These are phyloP conservation scores for Telmatochromis bifrenatus DNA, from an alignment of 2,113 vertebrate species.

Conservation along the genomic window DNA sequence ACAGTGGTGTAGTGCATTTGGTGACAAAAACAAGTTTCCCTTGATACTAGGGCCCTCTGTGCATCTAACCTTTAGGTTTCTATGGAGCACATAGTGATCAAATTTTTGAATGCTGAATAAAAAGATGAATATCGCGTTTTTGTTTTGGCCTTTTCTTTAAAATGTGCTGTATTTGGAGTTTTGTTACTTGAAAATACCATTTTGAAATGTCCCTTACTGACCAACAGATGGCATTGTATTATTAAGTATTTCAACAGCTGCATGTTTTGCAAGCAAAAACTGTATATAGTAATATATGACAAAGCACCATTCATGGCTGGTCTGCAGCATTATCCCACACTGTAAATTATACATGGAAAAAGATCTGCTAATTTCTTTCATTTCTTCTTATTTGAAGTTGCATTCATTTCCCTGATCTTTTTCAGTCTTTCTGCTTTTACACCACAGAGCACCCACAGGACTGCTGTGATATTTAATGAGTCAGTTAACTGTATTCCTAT, in stretches of 20 bases:
- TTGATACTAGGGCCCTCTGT: background rate
- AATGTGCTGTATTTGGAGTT: background rate
- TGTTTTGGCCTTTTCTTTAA: background rate
- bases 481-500: conserved; percentile 27
- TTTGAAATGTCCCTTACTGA: background rate
- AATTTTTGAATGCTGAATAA: background rate
- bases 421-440: background rate
- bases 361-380: background rate
- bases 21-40: background rate
- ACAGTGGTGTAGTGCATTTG: background rate
- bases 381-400: background rate
- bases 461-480: conserved; percentile 14
- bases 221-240: conserved; percentile 48
- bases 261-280: background rate
- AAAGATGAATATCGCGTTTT: background rate
- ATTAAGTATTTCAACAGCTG: background rate
- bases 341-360: background rate
- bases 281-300: background rate
- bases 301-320: background rate
- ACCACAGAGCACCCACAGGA: background rate
- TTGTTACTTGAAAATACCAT: background rate
- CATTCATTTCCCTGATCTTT: background rate
- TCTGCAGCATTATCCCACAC: background rate
- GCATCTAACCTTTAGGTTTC: background rate
- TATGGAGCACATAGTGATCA: background rate